phyloP scores from a whole-genome alignment of 2,888 invertebrate species.

The Odontothrips loti region DNA sequence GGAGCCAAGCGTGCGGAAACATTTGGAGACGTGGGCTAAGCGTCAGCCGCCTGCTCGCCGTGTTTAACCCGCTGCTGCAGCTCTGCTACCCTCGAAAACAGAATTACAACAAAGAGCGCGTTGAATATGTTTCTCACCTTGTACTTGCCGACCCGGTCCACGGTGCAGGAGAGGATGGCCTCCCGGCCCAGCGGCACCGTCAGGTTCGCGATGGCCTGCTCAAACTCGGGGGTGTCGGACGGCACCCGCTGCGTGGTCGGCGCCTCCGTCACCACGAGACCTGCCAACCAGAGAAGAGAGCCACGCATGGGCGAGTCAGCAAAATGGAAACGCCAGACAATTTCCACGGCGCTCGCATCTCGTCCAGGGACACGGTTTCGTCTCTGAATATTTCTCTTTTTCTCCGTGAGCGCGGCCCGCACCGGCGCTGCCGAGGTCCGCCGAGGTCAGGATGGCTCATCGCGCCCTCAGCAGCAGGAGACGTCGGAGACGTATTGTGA shows the following conservation, averaged over 20 bases:
- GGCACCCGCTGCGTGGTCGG: conserved; percentile 32
- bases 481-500: no score
- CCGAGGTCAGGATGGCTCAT: no score
- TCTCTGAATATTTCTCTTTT: neutral
- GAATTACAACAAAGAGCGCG: no score
- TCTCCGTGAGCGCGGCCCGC: no score
- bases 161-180: conserved; percentile 67
- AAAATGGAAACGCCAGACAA: neutral
- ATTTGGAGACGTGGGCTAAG: neutral
- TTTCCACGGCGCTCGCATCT: no score
- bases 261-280: neutral
- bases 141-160: conserved; percentile 67
- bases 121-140: conserved; percentile 54
- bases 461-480: no score
- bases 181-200: conserved; percentile 71
- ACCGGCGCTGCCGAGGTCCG: no score
- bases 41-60: neutral
- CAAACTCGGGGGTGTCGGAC: conserved; percentile 59
- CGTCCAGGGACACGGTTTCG: neutral
- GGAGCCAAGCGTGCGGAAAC: neutral
- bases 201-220: conserved; percentile 65
- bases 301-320: neutral
- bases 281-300: neutral
- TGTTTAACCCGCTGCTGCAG: no score
- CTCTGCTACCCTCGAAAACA: no score